Evolutionary conservation across 2,113 vertebrate species (phyloP), one percentile per base, ranked within the genome.

Genomic region (Misgurnus anguillicaudatus): DNA sequence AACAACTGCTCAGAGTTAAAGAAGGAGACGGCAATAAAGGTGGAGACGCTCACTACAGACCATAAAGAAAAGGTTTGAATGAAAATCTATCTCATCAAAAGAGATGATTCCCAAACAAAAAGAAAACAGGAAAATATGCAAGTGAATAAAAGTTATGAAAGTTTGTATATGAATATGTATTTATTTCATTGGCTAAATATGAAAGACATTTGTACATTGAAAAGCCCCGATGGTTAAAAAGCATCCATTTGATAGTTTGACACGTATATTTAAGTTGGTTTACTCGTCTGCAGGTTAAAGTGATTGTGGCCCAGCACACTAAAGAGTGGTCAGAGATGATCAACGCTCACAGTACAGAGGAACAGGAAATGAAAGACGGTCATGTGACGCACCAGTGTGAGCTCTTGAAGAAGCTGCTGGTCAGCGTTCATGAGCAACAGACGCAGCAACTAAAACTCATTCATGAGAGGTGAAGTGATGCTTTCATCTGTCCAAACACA

Each of bases 301-400:
- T 98, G 87, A 95, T 98, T 7, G 97, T 98, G 75, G 96, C 95
- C 0, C 96, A 96, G 87, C 98, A 99, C 89, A 99, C 98, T 3
- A 99, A 99, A 75, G 98, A 99, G 85, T 99, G 97, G 96, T 98
- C 97, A 0, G 97, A 98, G 86, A 95, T 99, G 93, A 94, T 97
- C 86, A 94, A 95, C 58, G 93, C 93, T 0, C 97, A 98, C 90
- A 93, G 95, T 62, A 93, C 90, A 0, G 95, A 98, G 85, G 98
- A 98, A 87, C 98, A 98, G 83, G 95, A 94, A 53, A 91, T 98
- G 84, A 95, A 94, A 9, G 96, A 99, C 79, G 85, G 89, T 14
- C 98, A 99, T 80, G 91, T 99, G 78, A 94, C 91, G 21, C 97
- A 99, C 80, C 98, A 99, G 88, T 98, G 97, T 9, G 97, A 98